Conservation (phyloP, 2,888 invertebrate genomes). For the Seira sanloemensis region DNA sequence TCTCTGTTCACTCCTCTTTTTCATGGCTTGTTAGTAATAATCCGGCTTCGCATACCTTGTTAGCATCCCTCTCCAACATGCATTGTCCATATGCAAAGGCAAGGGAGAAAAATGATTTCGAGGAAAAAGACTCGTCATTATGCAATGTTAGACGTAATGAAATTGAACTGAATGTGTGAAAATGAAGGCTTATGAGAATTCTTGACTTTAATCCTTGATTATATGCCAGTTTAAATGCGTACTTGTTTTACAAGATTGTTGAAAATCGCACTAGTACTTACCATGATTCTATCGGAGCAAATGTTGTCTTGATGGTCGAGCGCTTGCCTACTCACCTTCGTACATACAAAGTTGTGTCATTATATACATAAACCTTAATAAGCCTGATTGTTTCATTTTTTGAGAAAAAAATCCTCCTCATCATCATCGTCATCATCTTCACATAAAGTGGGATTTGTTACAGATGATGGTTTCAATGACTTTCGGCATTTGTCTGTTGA, state of each 20-base stretch:
- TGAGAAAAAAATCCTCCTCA: neutral
- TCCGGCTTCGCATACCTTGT: conserved; percentile 55
- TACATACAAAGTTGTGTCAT: neutral
- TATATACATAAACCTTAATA: neutral
- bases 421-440: neutral
- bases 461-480: conserved; percentile 29
- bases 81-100: neutral
- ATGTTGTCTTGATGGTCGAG: neutral
- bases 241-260: conserved; percentile 63
- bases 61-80: conserved; percentile 41
- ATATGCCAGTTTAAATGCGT: conserved; percentile 48
- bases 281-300: neutral
- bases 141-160: conserved; percentile 35
- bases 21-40: conserved; percentile 64
- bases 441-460: conserved; percentile 27
- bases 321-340: neutral
- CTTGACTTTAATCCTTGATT: conserved; percentile 57
- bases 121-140: conserved; percentile 12
- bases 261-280: conserved; percentile 25
- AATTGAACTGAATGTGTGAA: conserved; percentile 61
- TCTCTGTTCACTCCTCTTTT: conserved; percentile 53
- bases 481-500: conserved; percentile 38
- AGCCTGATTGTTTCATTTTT: conserved; percentile 18
- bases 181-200: conserved; percentile 66
- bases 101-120: neutral